Base-by-base conservation (phyloP, 2,797 vertebrate genomes). In the Agapornis canus region DNA sequence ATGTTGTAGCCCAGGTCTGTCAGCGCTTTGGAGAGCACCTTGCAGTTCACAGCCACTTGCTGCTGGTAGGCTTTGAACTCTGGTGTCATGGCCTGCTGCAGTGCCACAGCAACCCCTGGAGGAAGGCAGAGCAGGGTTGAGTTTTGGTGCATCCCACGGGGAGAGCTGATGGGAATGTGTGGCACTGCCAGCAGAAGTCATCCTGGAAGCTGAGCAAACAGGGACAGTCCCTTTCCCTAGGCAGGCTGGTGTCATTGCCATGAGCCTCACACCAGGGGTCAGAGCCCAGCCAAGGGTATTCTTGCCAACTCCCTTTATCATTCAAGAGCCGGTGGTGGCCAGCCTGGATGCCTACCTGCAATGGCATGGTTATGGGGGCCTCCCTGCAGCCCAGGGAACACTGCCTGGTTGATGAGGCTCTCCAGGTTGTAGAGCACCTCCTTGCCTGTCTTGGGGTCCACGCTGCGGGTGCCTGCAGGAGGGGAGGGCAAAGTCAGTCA, bases 351-450 rank as follows among this genome's bases (percentile, higher is more conserved):
- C 0, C 3, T 96, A 99, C 99, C 99, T 96, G 99, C 99, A 23
- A 99, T 99, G 51, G 99, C 99, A 0, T 99, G 99, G 97, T 99
- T 99, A 97, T 99, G 99, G 2, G 99, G 99, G 14, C 99, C 99
- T 23, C 99, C 99, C 96, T 99, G 99, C 65, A 99, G 98, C n/a
- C 99, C 99, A 0, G 99, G 99, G 96, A 99, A 99, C 82, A 99
- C 99, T 0, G 99, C 99, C 80, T 99, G 98, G 89, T 99, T 99
- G 96, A 99, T 99, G 69, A 98, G 98, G 40, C 98, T 98, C 97
- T 99, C 99, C 93, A 99, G 90, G 95, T 99, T 99, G 96, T 99
- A 99, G 66, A 98, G 86, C 1, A 92, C 98, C 96, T 99, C 99
- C 91, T 99, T 99, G 65, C 99, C 99, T 0, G 98, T 98, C 96